Percentiles rank a stretch among this genome's conserved stretches.
Conservation (phyloP, 1,140 invertebrate species). For the Chionoecetes opilio region DNA sequence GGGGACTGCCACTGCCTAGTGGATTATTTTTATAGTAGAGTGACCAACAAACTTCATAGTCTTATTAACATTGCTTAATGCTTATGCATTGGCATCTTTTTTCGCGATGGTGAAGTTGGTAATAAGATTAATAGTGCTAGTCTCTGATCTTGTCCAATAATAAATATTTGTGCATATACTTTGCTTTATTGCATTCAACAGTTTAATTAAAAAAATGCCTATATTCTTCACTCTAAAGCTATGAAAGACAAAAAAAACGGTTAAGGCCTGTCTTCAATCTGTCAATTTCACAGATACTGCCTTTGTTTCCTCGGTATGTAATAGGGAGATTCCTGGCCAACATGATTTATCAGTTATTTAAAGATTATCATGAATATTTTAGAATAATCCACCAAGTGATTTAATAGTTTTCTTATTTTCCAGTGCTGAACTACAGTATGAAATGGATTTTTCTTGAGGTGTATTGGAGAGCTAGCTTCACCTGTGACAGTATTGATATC, state of each 20-base stretch:
- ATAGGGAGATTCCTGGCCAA: background rate
- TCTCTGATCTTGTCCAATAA: background rate
- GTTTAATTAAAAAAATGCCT: background rate
- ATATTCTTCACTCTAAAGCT: background rate
- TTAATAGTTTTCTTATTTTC: background rate
- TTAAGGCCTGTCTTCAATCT: background rate
- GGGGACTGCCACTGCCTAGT: conserved; percentile 68
- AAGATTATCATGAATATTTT: background rate
- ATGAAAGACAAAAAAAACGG: background rate
- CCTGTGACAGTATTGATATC: background rate
- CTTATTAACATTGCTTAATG: background rate
- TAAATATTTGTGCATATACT: background rate
- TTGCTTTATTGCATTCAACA: background rate
- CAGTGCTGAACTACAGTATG: no score
- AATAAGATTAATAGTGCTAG: background rate
- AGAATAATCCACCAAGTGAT: background rate
- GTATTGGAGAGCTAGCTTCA: background rate
- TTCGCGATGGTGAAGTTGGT: background rate
- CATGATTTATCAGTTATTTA: background rate
- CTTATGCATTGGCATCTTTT: conserved; percentile 41
- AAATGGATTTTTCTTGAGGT: no score
- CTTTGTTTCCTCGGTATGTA: background rate
- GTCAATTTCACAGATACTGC: conserved; percentile 13
- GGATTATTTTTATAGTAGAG: conserved; percentile 15
- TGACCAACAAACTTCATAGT: conserved; percentile 3